These are phyloP conservation scores for Beroe ovata DNA, from an alignment of 37 sponge, comb jelly and placozoan species.

Conservation along the genomic window DNA sequence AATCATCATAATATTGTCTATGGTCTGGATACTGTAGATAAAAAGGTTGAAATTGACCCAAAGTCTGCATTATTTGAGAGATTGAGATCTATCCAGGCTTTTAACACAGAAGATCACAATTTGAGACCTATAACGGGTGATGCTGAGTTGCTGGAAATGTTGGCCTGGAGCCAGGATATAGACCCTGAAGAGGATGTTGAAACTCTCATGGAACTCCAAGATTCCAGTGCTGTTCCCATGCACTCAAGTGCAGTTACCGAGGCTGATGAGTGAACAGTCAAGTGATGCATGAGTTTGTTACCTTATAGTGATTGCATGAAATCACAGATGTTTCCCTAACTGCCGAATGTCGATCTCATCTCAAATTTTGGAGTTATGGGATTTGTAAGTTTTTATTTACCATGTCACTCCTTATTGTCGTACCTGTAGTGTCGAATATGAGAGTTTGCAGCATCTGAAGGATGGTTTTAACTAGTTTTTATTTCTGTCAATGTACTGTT, in stretches of 20 bases:
- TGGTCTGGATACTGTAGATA: conserved; percentile 15
- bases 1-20: conserved; percentile 35
- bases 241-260: conserved; percentile 59
- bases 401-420: no score
- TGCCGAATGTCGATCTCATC: no score
- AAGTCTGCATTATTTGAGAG: conserved; percentile 56
- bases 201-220: conserved; percentile 56
- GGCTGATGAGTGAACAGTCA: neutral
- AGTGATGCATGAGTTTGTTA: no score
- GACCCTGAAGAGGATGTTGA: conserved; percentile 65
- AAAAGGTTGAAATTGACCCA: conserved; percentile 39
- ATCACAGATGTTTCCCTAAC: no score
- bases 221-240: conserved; percentile 6
- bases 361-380: no score
- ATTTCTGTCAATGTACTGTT: neutral
- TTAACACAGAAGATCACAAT: conserved; percentile 1
- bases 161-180: conserved; percentile 54
- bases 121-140: conserved; percentile 48
- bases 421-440: no score
- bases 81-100: conserved; percentile 11
- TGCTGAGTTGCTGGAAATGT: conserved; percentile 58
- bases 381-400: no score
- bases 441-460: no score
- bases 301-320: no score
- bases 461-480: neutral